These are phyloP conservation scores for Onchidella celtica DNA, from an alignment of 2,888 invertebrate species.

Conservation along the genomic window DNA sequence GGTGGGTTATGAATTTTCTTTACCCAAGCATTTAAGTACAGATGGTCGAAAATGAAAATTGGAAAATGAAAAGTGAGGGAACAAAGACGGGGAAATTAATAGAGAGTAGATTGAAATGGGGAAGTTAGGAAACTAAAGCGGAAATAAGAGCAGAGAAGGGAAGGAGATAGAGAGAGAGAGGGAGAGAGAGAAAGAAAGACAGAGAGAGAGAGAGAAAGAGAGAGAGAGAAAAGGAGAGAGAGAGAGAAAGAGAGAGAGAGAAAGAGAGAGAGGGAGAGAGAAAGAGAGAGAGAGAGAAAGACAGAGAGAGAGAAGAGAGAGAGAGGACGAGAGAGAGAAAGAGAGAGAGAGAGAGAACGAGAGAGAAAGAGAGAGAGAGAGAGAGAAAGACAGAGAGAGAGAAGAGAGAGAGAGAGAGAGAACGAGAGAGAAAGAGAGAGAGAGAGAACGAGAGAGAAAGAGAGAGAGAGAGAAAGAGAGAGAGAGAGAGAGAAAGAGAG, in stretches of 20 bases:
- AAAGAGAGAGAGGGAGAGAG: slow-evolving; percentile 4
- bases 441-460: too few species aligned
- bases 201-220: background rate
- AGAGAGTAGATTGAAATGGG: background rate
- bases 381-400: background rate
- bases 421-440: too few species aligned
- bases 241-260: slow-evolving; percentile 18
- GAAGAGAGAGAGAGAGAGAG: too few species aligned
- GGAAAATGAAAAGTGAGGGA: background rate
- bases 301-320: background rate
- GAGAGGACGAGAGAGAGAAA: slow-evolving; percentile 4
- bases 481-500: background rate
- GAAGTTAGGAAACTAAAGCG: background rate
- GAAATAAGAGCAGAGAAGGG: background rate
- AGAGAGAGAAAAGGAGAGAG: background rate
- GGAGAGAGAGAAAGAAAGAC: too few species aligned
- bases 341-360: too few species aligned
- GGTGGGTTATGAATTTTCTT: too few species aligned
- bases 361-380: too few species aligned
- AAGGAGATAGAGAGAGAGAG: too few species aligned
- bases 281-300: background rate
- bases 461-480: too few species aligned
- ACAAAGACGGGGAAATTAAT: background rate
- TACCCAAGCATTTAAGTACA: too few species aligned
- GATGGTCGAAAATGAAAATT: too few species aligned